Evolutionary conservation across 2,113 vertebrate species (phyloP).

Genomic region (Hymenochirus boettgeri): DNA sequence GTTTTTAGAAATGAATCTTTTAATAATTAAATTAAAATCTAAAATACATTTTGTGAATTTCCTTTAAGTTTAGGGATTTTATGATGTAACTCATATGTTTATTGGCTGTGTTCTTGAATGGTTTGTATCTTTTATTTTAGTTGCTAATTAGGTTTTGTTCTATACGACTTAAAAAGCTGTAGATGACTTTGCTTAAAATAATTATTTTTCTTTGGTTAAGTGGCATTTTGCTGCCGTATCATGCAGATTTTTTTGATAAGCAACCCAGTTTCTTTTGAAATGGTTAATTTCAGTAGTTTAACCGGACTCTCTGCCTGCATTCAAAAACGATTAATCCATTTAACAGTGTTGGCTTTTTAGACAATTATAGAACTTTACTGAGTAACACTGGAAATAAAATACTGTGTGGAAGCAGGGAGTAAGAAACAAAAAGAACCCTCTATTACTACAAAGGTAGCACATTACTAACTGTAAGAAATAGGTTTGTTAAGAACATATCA

Average conservation of each 20-base stretch:
- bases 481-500: too few relatives aligned
- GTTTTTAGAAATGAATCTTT: too few relatives aligned
- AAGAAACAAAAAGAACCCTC: too few relatives aligned
- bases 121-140: constrained; percentile 17
- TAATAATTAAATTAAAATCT: constrained; percentile 29
- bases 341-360: too few relatives aligned
- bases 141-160: constrained; percentile 26
- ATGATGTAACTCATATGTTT: constrained; percentile 17
- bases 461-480: too few relatives aligned
- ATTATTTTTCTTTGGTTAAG: constrained; percentile 29
- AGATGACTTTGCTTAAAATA: constrained; percentile 22
- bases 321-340: too few relatives aligned
- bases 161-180: constrained; percentile 8
- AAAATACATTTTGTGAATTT: constrained; percentile 8
- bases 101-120: constrained; percentile 10
- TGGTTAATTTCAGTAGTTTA: constrained; percentile 4
- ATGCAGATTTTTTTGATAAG: not conserved
- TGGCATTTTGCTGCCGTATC: constrained; percentile 23
- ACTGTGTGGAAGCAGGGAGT: too few relatives aligned
- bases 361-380: too few relatives aligned
- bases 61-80: constrained; percentile 9
- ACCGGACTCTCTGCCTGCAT: not conserved
- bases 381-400: too few relatives aligned
- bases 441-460: too few relatives aligned
- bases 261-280: constrained; percentile 18